phyloP scores from a whole-genome alignment of 2,797 vertebrate species.

The Catostomus latipinnis region DNA sequence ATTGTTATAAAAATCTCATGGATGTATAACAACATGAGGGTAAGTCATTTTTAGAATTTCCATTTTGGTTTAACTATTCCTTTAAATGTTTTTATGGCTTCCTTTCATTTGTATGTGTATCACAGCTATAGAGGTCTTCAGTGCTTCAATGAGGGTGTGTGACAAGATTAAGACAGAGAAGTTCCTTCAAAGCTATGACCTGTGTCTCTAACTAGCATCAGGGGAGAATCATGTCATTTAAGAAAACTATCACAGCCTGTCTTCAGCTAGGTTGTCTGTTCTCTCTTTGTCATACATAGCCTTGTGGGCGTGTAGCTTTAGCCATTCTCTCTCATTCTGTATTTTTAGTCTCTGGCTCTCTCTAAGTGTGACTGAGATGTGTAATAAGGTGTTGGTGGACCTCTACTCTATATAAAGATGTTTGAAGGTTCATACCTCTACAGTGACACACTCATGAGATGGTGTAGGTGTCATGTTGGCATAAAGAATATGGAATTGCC shows the following conservation, averaged over 20 bases:
- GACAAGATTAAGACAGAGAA: constrained; percentile 10
- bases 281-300: constrained; percentile 32
- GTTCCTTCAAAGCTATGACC: not conserved
- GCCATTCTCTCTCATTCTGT: constrained; percentile 21
- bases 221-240: constrained; percentile 24
- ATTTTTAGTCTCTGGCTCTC: not conserved
- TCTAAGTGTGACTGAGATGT: constrained; percentile 28
- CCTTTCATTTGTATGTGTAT: not conserved
- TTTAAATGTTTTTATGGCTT: not conserved
- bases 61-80: too few species aligned
- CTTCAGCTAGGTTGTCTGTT: constrained; percentile 12
- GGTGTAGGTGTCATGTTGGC: not conserved
- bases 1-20: too few species aligned
- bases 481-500: not conserved
- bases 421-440: not conserved
- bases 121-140: not conserved
- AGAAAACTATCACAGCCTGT: too few species aligned
- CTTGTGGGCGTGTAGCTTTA: constrained; percentile 44
- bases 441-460: constrained; percentile 2
- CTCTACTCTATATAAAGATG: constrained; percentile 25
- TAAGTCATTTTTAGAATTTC: too few species aligned
- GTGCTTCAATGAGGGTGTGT: constrained; percentile 1
- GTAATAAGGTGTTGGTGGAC: constrained; percentile 32
- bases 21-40: too few species aligned
- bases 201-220: constrained; percentile 11